Conservation (phyloP, 2,888 invertebrate species). For the Camptogramma bilineatum region DNA sequence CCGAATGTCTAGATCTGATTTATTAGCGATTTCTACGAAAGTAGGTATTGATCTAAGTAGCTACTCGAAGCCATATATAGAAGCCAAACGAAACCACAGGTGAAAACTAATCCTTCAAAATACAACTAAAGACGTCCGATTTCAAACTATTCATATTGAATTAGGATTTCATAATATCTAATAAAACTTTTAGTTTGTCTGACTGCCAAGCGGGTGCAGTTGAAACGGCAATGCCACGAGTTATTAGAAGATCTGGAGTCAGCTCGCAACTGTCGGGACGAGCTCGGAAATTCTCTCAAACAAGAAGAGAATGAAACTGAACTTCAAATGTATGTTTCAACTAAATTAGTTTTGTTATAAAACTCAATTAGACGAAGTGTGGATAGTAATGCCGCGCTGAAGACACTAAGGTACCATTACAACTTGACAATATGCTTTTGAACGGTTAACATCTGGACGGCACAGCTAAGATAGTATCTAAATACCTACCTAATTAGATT, state of each 20-base stretch:
- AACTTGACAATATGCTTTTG: conserved; percentile 5
- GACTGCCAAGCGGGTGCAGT: conserved; percentile 66
- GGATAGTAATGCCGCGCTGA: conserved; percentile 5
- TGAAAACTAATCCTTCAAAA: no score
- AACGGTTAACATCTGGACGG: conserved; percentile 12
- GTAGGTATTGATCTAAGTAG: no score
- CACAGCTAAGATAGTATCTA: no score
- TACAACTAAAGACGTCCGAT: neutral
- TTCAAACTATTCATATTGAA: neutral
- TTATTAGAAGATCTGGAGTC: conserved; percentile 52
- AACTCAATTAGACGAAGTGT: conserved; percentile 19
- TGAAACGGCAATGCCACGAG: conserved; percentile 64
- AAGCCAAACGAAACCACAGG: no score
- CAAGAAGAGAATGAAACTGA: conserved; percentile 57
- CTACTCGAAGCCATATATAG: no score
- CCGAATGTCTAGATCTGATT: no score
- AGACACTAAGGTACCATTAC: conserved; percentile 6
- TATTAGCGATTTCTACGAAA: no score
- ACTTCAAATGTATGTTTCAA: conserved; percentile 53
- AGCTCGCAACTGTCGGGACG: conserved; percentile 47
- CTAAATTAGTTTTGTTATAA: conserved; percentile 15
- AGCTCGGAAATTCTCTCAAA: conserved; percentile 51
- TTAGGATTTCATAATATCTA: neutral
- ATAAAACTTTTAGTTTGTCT: conserved; percentile 56
- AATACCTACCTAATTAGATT: no score